Conservation (phyloP, 2,888 invertebrate species). For the Drosophila incognita region DNA sequence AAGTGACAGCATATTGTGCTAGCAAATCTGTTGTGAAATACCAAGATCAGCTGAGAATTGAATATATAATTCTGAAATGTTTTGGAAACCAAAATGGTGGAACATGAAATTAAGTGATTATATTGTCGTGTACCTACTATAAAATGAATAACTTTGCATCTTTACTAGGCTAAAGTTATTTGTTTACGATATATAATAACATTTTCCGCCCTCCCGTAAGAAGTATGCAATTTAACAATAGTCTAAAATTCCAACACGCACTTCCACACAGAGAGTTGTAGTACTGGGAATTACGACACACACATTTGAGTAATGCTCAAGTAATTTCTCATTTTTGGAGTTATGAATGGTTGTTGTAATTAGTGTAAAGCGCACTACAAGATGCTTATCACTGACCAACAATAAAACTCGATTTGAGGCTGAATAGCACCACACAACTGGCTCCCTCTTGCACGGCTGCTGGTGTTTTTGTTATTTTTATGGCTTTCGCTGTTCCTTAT, state of each 20-base stretch:
- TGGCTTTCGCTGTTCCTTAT: constrained; percentile 47
- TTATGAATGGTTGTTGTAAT: constrained; percentile 70
- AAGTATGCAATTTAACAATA: constrained; percentile 21
- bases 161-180: background rate
- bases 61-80: background rate
- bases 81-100: background rate
- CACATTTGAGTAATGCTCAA: constrained; percentile 36
- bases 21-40: background rate
- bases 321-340: constrained; percentile 50
- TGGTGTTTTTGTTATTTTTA: constrained; percentile 8
- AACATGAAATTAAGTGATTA: background rate
- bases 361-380: constrained; percentile 68
- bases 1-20: constrained; percentile 36
- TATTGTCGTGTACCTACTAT: background rate
- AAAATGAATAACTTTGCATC: background rate
- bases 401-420: constrained; percentile 74
- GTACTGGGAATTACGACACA: constrained; percentile 19
- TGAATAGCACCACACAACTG: constrained; percentile 41
- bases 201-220: background rate
- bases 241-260: constrained; percentile 52
- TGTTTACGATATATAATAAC: background rate
- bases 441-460: constrained; percentile 15
- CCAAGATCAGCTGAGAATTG: background rate
- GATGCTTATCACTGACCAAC: constrained; percentile 65
- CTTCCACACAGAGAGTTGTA: background rate